Evolutionary conservation across 2,113 vertebrate species (phyloP), one percentile per base, ranked within the genome.

Genomic region (Recurvirostra avosetta): DNA sequence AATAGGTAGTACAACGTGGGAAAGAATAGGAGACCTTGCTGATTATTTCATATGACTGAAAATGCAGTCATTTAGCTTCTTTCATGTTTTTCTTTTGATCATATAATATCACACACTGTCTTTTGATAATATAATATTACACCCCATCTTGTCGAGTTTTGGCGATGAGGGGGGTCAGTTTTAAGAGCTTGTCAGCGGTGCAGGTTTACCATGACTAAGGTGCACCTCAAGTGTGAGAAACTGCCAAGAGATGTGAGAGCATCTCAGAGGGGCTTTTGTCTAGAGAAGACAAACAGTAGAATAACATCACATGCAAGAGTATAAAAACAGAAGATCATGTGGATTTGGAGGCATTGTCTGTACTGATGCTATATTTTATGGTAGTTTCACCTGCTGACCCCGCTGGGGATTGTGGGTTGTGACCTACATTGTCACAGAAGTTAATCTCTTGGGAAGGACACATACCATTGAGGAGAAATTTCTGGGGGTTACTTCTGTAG

Each of bases 401-500:
- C 0, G 2, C 29, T 52, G 43, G 38, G n/a, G 34, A 22, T 43
- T 84, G 23, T 15, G 13, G 11, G 14, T 65, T 89, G 23, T 61
- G 30, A 70, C 19, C 5, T 23, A 36, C 29, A 10, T 23, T 77
- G 36, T 50, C 21, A 58, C 4, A 8, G 11, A 26, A 53, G 3
- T 47, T 5, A n/a, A 49, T 15, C 21, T 62, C 1, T 34, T 50
- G 30, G 34, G 19, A 86, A 32, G 17, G 63, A 32, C 41, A 59
- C 5, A 5, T 8, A 15, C 0, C 17, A 5, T 8, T 0, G 3
- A 41, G 47, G 15, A 89, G 53, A 43, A 38, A 36, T 56, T 65
- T 59, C 50, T 49, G 20, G 11, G 27, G 7, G 3, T 59, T 81
- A 50, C 17, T 32, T 83, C 29, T 36, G 18, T 8, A 72, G 22